Base-by-base conservation (phyloP, 2,888 invertebrate genomes). In the Phyllotreta cruciferae region DNA sequence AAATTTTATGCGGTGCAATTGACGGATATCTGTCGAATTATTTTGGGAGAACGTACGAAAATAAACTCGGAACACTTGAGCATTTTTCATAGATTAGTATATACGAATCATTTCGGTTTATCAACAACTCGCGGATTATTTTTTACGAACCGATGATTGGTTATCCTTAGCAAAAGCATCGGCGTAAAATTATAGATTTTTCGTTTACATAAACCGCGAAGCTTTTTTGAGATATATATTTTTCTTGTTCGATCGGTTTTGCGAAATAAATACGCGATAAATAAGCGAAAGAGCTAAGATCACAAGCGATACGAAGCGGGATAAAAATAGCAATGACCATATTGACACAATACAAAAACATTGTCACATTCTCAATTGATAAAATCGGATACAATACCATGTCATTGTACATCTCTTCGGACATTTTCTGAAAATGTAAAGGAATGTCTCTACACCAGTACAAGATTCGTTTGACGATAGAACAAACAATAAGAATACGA, bases 391-490 rank as follows among this genome's bases (percentile, higher is more conserved):
- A 85, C 85, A 82, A 85, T 90, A 90, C 90, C 90, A 90, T 89
- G 84, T 89, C 88, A 88, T 90, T 90, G 89, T 89, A 89, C 86
- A 88, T 87, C 85, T 90, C 90, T 87, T 90, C 89, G 85, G 89
- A 89, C 88, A 89, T 88, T 88, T 87, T 89, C 90, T 90, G 90
- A 87, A 88, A 89, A 68, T 88, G 83, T 81, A 86, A 87, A 85
- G 83, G 73, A 77, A 77, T 71, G 73, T 73, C 74, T 73, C 73
- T 76, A 76, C 74, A 75, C 76, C 72, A 70, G 55, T 66, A 64
- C 60, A 47, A 56, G 39, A 37, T 62, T 66, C 58, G 13, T 39
- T 24, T 54, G 57, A 47, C 49, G 57, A 6, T 35, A 39, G 47
- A 39, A 65, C 47, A 13, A 56, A 61, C 45, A 44, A 49, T 47